Percentiles rank a stretch among this genome's conserved stretches.
Evolutionary conservation across 2,888 invertebrate genomes (phyloP).

Genomic region (Microctonus aethiopoides): DNA sequence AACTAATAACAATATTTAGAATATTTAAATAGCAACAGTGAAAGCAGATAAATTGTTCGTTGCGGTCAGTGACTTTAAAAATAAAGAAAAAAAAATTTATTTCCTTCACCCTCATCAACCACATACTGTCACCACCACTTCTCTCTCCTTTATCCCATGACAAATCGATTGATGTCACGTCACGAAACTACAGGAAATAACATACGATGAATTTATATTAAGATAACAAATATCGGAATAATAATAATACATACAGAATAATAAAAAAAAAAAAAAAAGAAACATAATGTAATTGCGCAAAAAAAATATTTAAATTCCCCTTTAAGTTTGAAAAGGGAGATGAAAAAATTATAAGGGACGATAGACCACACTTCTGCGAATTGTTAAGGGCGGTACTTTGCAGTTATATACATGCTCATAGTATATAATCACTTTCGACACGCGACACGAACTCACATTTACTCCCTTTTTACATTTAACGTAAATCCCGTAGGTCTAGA

Average conservation of each 20-base stretch:
- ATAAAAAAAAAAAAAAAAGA: constrained; percentile 4
- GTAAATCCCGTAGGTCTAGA: constrained; percentile 39
- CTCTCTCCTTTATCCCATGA: background rate
- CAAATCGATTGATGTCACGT: background rate
- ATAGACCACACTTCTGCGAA: constrained; percentile 35
- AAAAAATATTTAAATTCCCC: background rate
- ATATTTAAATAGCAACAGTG: background rate
- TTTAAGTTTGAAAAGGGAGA: background rate
- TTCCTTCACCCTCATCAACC: background rate
- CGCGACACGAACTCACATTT: constrained; percentile 33
- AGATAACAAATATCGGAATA: background rate
- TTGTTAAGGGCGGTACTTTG: constrained; percentile 31
- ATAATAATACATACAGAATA: no score
- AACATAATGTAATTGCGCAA: background rate
- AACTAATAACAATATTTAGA: background rate
- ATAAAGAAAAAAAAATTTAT: background rate
- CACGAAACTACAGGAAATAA: constrained; percentile 13
- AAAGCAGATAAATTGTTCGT: constrained; percentile 6
- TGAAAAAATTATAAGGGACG: constrained; percentile 4
- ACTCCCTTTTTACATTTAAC: background rate
- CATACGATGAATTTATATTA: background rate
- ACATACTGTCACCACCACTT: background rate
- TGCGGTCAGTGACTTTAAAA: constrained; percentile 7
- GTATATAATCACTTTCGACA: constrained; percentile 42
- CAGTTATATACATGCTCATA: constrained; percentile 35